A percentile compares a stretch with the other conserved stretches of the same genome.
These are phyloP conservation scores for Cartodere bifasciata DNA, from an alignment of 2,888 invertebrate genomes.

Conservation along the genomic window DNA sequence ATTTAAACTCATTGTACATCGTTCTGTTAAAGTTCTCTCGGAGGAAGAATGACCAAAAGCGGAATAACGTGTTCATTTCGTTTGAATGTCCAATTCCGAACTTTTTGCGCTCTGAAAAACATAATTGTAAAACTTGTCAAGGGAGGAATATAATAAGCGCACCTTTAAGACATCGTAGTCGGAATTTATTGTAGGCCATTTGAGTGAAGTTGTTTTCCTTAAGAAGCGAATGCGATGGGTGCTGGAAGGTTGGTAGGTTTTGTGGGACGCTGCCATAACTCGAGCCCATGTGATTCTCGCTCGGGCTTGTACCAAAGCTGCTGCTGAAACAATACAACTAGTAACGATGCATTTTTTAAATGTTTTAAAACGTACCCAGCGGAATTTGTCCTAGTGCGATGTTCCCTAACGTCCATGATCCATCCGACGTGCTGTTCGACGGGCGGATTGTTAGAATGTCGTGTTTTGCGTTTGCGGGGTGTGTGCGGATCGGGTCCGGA, in stretches of 20 bases:
- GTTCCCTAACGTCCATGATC: slow-evolving; percentile 88
- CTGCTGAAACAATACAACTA: slow-evolving; percentile 38
- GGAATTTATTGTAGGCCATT: slow-evolving; percentile 93
- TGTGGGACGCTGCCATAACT: slow-evolving; percentile 69
- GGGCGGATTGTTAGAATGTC: slow-evolving; percentile 88
- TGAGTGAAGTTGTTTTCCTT: slow-evolving; percentile 97
- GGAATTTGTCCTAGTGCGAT: slow-evolving; percentile 65
- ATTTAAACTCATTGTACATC: slow-evolving; percentile 95
- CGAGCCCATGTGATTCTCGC: slow-evolving; percentile 49
- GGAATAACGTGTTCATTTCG: slow-evolving; percentile 98
- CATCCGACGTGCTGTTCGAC: slow-evolving; percentile 94
- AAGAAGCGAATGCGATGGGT: slow-evolving; percentile 89
- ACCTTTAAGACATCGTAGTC: slow-evolving; percentile 87
- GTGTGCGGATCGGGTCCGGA: slow-evolving; percentile 47
- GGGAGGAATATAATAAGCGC: slow-evolving; percentile 9
- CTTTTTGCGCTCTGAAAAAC: slow-evolving; percentile 70
- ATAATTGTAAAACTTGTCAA: slow-evolving; percentile 10
- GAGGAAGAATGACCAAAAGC: slow-evolving; percentile 99
- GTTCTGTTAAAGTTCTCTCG: slow-evolving; percentile 94
- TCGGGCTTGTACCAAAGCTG: slow-evolving; percentile 66
- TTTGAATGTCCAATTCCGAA: slow-evolving; percentile 90
- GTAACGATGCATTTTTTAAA: not conserved
- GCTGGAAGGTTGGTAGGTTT: slow-evolving; percentile 83
- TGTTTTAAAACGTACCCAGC: slow-evolving; percentile 48
- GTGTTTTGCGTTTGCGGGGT: slow-evolving; percentile 75